A percentile compares a stretch with the other conserved stretches of the same genome.
Conservation (phyloP, 2,888 invertebrate genomes). For the Coenonympha glycerion region DNA sequence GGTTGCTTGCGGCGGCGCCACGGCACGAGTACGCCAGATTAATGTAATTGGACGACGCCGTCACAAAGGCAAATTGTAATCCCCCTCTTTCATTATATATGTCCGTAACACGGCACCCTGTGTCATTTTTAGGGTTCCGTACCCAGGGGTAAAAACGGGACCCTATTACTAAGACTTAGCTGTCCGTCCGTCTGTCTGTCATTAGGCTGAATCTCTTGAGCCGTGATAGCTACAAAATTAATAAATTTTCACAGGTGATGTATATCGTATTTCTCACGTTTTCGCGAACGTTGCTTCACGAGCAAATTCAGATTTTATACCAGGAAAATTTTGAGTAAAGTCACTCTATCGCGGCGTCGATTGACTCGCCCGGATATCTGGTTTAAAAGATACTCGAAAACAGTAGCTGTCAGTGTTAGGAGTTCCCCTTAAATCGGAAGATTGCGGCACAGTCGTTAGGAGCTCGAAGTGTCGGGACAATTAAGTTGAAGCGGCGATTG, state of each 20-base stretch:
- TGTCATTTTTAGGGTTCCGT: conserved; percentile 60
- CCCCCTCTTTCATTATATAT: conserved; percentile 66
- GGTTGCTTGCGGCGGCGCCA: conserved; percentile 65
- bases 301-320: conserved; percentile 52
- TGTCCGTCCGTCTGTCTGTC: too few relatives aligned
- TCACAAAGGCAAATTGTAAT: conserved; percentile 76
- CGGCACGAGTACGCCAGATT: conserved; percentile 61
- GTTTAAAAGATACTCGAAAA: conserved; percentile 43
- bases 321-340: conserved; percentile 36
- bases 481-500: conserved; percentile 76
- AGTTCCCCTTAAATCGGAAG: conserved; percentile 68
- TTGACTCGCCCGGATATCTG: conserved; percentile 50
- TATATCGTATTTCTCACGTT: conserved; percentile 41
- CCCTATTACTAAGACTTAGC: too few relatives aligned
- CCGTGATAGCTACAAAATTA: too few relatives aligned
- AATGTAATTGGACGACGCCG: conserved; percentile 74
- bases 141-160: too few relatives aligned
- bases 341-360: conserved; percentile 38
- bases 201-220: too few relatives aligned
- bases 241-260: too few relatives aligned
- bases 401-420: conserved; percentile 47
- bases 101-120: conserved; percentile 57
- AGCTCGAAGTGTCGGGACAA: conserved; percentile 73
- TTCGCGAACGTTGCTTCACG: conserved; percentile 43
- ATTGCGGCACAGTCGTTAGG: conserved; percentile 73